phyloP scores from a whole-genome alignment of 2,113 vertebrate genomes.

The Macaca mulatta region DNA sequence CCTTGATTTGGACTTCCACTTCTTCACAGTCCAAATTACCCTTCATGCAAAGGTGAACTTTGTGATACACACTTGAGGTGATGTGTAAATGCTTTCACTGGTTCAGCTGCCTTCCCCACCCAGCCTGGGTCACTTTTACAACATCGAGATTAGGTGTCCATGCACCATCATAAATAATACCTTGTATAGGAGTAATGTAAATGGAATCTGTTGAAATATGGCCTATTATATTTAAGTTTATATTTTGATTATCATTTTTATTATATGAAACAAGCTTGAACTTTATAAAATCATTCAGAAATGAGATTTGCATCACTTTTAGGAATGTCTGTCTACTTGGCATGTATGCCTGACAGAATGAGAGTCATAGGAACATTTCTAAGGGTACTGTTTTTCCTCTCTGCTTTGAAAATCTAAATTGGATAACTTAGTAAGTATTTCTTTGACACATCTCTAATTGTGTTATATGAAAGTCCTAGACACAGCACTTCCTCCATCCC shows the following conservation, averaged over 20 bases:
- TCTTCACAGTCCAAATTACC: constrained; percentile 90
- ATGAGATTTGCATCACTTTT: constrained; percentile 59
- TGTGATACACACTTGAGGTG: constrained; percentile 88
- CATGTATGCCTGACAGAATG: constrained; percentile 45
- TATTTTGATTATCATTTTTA: constrained; percentile 86
- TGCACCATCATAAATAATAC: constrained; percentile 91
- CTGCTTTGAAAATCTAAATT: constrained; percentile 62
- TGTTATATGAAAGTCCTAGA: background rate
- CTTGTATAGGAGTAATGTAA: constrained; percentile 83
- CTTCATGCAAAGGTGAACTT: constrained; percentile 91
- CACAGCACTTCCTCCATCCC: background rate
- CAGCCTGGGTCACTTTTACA: constrained; percentile 87
- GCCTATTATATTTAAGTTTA: constrained; percentile 90
- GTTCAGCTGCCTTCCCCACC: constrained; percentile 78
- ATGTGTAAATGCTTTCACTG: constrained; percentile 72
- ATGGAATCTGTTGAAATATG: constrained; percentile 92
- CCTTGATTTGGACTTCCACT: constrained; percentile 85
- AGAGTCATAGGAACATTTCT: constrained; percentile 11
- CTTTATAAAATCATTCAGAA: constrained; percentile 75
- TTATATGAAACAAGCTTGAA: constrained; percentile 75
- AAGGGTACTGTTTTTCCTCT: constrained; percentile 38
- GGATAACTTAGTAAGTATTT: constrained; percentile 40
- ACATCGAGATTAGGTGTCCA: constrained; percentile 86
- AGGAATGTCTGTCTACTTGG: constrained; percentile 63
- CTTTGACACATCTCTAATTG: constrained; percentile 17